These are phyloP conservation scores for Zootermopsis nevadensis DNA, from an alignment of 2,888 invertebrate species.

Conservation along the genomic window DNA sequence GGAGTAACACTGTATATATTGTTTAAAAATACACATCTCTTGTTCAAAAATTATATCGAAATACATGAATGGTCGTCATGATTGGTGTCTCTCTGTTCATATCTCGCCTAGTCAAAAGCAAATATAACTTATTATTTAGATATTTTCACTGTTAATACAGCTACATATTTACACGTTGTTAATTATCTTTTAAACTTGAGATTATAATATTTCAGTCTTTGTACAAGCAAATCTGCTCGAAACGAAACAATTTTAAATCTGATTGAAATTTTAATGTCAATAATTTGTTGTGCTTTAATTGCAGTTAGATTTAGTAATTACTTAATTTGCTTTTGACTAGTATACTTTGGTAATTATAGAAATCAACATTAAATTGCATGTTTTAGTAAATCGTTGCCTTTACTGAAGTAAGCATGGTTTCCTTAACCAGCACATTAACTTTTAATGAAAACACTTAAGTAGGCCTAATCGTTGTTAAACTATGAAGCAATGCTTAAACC, in stretches of 20 bases:
- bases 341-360: not conserved
- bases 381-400: not conserved
- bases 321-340: slow-evolving; percentile 28
- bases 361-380: not conserved
- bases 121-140: not conserved
- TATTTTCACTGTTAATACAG: not conserved
- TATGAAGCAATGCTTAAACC: not conserved
- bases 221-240: not conserved
- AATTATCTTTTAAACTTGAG: not conserved
- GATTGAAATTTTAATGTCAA: not conserved
- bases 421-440: not conserved
- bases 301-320: not conserved
- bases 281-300: not conserved
- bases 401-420: not conserved
- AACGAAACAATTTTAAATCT: not conserved
- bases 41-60: slow-evolving; percentile 18
- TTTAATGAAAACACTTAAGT: not conserved
- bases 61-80: not conserved
- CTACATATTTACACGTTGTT: not conserved
- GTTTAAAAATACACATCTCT: slow-evolving; percentile 35
- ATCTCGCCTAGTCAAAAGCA: slow-evolving; percentile 14
- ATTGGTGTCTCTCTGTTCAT: not conserved
- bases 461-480: not conserved
- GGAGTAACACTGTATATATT: not conserved
- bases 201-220: slow-evolving; percentile 6